Evolutionary conservation across 2,888 invertebrate species (phyloP).

Genomic region (Ennomos quercinarius): DNA sequence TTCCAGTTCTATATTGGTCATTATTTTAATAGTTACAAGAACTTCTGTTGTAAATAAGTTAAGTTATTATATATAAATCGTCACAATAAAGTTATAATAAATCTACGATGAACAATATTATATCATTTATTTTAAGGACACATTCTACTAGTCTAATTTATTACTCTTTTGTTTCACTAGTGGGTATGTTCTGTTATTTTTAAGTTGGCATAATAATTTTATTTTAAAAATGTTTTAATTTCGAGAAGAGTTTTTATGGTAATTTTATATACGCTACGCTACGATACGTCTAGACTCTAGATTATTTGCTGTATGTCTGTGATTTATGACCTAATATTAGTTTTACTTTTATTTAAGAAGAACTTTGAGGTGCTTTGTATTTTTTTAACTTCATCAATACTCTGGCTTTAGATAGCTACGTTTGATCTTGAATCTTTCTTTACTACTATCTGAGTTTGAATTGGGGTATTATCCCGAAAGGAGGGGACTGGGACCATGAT

Average conservation of each 20-base stretch:
- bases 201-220: constrained; percentile 31
- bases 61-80: constrained; percentile 30
- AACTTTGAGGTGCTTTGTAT: background rate
- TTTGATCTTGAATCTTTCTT: background rate
- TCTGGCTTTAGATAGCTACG: constrained; percentile 19
- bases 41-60: constrained; percentile 51
- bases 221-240: constrained; percentile 29
- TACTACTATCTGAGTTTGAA: too few relatives aligned
- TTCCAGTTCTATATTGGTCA: too few relatives aligned
- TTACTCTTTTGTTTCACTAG: constrained; percentile 22
- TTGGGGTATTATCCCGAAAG: too few relatives aligned
- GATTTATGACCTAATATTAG: constrained; percentile 60
- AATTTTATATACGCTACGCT: constrained; percentile 22
- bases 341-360: constrained; percentile 14
- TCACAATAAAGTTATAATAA: constrained; percentile 33
- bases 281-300: constrained; percentile 18
- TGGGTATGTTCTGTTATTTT: constrained; percentile 8
- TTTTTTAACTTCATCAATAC: constrained; percentile 1
- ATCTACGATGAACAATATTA: constrained; percentile 36
- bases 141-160: constrained; percentile 61
- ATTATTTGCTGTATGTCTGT: constrained; percentile 69
- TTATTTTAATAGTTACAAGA: constrained; percentile 14
- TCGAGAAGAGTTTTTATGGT: constrained; percentile 25
- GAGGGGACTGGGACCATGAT: too few relatives aligned
- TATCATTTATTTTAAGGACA: constrained; percentile 53